Base-by-base conservation (phyloP, 2,797 vertebrate genomes). In the Sebastes hubbsi region DNA sequence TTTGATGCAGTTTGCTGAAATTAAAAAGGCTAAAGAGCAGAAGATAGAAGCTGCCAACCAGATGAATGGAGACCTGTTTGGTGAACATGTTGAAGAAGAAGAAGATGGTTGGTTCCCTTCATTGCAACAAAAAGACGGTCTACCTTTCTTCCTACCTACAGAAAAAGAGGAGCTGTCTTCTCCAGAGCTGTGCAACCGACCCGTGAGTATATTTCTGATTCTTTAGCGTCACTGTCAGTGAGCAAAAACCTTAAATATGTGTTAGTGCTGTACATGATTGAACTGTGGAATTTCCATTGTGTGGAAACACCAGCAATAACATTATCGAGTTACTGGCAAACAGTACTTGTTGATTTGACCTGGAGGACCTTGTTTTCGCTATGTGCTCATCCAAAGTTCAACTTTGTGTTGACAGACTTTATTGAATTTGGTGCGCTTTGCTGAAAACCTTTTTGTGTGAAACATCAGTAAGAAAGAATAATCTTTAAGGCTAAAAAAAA, bases 101-200 rank as follows among this genome's bases (percentile, higher is more conserved):
- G 80, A 82, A n/a, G 89, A 92, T 27, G 85, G 90, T 22, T 83
- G 72, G 73, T 87, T 94, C 52, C 66, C 95, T 22, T 90, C 83
- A 71, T 80, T 87, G 29, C 78, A 54, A 27, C 92, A 95, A 87
- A 87, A 92, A 6, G 88, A 95, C 0, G 64, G 84, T 62, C 86
- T 97, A 8, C 95, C 94, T 70, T 94, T 89, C 88, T 96, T 97
- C 90, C 91, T 97, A 38, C 86, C 96, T 72, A 87, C 89, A 25
- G 95, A 97, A n/a, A 94, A 97, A 81, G 93, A 97, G 54, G 97
- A 98, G 87, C 94, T 96, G 84, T 97, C 96, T 24, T 99, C 98
- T 88, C 97, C 97, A 79, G 98, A 99, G 69, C 92, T 98, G 85
- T 97, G 96, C 83, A 96, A 96, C 88, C 95, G 95, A 92, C 95